Percentiles rank a stretch among this genome's conserved stretches.
phyloP scores from a whole-genome alignment of 2,113 vertebrate species.

The Rhineura floridana region DNA sequence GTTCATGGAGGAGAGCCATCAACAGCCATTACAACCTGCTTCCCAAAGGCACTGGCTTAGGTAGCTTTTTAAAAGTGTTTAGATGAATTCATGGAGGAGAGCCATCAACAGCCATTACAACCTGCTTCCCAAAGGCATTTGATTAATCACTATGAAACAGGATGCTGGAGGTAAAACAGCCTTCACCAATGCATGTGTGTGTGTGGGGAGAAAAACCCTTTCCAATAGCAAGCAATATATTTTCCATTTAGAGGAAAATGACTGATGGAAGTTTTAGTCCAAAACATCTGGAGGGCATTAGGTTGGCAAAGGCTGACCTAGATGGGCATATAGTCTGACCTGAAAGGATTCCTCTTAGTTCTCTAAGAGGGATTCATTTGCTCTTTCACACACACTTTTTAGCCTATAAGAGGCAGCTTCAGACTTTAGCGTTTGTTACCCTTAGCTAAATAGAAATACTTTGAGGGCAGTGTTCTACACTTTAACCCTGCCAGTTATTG shows the following conservation, averaged over 20 bases:
- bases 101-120: not conserved
- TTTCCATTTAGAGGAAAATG: no score
- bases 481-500: not conserved
- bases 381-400: conserved; percentile 19
- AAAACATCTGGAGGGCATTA: not conserved
- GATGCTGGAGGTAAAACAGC: no score
- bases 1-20: no score
- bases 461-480: not conserved
- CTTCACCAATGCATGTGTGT: no score
- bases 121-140: not conserved
- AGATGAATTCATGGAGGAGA: not conserved
- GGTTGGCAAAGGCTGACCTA: not conserved
- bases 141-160: no score
- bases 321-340: not conserved
- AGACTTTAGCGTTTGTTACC: conserved; percentile 17
- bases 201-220: no score
- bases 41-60: not conserved
- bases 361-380: conserved; percentile 23
- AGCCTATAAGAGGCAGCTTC: conserved; percentile 49
- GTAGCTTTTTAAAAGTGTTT: not conserved
- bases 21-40: no score
- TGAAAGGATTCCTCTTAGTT: not conserved
- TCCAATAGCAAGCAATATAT: no score
- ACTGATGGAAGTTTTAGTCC: no score
- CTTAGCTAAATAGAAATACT: not conserved